Conservation (phyloP, 2,797 vertebrate species). For the Notoglanidium macrostoma region DNA sequence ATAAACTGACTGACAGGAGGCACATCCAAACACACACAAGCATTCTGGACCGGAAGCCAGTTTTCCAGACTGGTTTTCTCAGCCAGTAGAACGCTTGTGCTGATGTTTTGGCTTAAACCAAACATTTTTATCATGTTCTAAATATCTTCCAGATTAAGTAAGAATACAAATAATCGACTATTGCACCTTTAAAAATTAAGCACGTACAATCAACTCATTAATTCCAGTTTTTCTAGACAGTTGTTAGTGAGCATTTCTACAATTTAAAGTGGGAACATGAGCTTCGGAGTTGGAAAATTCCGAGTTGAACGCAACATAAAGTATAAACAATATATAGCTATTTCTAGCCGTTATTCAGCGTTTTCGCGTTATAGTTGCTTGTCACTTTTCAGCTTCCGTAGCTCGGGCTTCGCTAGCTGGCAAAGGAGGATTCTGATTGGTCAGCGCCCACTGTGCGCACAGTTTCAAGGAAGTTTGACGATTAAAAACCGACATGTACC, state of each 20-base stretch:
- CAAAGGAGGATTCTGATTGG: conserved; percentile 43
- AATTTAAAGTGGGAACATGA: not conserved
- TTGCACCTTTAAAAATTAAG: not conserved
- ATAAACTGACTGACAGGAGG: not conserved
- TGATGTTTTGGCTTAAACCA: not conserved
- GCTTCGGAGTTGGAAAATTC: not conserved
- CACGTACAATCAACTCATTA: not conserved
- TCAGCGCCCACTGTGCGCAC: not conserved
- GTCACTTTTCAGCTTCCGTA: conserved; percentile 37
- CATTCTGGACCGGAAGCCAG: too few species aligned
- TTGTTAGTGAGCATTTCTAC: not conserved
- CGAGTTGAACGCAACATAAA: not conserved
- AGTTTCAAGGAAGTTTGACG: not conserved
- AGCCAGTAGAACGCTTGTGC: not conserved
- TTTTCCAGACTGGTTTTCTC: not conserved
- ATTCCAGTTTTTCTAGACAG: not conserved
- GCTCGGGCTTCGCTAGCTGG: conserved; percentile 33
- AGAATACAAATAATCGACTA: not conserved
- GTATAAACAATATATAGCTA: not conserved
- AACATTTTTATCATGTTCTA: not conserved
- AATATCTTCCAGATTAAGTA: not conserved
- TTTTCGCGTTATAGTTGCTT: conserved; percentile 2
- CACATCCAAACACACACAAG: not conserved
- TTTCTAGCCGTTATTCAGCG: not conserved
- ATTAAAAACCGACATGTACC: not conserved